Base-by-base conservation (phyloP, 2,113 vertebrate genomes). In the Eolophus roseicapilla region DNA sequence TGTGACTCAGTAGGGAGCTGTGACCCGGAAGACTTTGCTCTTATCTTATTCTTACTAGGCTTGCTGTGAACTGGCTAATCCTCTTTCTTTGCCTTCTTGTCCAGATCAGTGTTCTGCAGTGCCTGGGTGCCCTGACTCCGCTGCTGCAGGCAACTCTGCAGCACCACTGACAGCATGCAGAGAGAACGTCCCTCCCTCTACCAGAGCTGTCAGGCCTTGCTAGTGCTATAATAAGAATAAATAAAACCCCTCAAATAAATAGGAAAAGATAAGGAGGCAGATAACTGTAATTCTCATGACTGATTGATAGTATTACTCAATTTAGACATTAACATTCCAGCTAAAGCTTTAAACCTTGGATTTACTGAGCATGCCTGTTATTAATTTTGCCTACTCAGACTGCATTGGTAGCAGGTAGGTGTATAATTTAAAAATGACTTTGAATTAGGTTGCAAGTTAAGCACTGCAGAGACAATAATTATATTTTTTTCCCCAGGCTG, bases 331-430 rank as follows among this genome's bases (percentile, higher is more conserved):
- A 91, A 53, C n/a, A 70, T 86, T 74, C 62, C 19, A 78, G 69
- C 70, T 94, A 64, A 79, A 93, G 74, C 92, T 87, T 86, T 91
- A 96, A 96, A 79, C n/a, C 73, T 77, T 41, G 33, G 53, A 64
- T 92, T 93, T 82, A 91, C 69, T 84, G 93, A 90, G 91, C 88
- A 85, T 92, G 84, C 47, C 80, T 88, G 67, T 88, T 88, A 92
- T 82, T 92, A 91, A 92, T 91, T 96, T 95, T 94, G 92, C 77
- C 83, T 50, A 44, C 81, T 96, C 95, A 93, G 46, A 25, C 87
- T 88, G 53, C 91, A 87, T 15, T 90, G 79, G 80, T 92, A 95
- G 86, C 53, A 91, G 65, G 83, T 90, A 96, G 93, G 82, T 94
- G 83, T 95, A 62, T 86, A 84, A 92, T 95, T 92, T 93, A 63